phyloP scores from a whole-genome alignment of 2,113 vertebrate species.

The Barnardius zonarius region DNA sequence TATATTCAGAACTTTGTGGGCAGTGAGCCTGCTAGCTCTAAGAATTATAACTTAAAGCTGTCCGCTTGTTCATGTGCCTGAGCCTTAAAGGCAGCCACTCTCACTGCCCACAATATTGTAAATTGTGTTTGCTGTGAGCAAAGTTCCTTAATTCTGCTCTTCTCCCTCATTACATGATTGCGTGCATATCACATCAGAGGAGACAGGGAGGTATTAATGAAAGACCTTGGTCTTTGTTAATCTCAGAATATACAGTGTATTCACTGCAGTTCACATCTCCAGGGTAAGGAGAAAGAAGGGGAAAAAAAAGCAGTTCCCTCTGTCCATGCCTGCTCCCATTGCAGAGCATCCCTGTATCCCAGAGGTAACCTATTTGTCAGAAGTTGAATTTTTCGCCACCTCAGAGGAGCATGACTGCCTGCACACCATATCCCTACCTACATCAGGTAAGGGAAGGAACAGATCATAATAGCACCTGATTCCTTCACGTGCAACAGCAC shows the following conservation, averaged over 20 bases:
- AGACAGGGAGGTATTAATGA: neutral
- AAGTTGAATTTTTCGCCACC: neutral
- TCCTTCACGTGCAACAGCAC: neutral
- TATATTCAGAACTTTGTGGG: neutral
- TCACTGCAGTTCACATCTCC: neutral
- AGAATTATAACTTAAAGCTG: neutral
- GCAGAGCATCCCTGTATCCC: neutral
- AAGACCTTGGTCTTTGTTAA: neutral
- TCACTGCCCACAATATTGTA: neutral
- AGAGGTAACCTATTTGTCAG: neutral
- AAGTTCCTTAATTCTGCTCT: neutral
- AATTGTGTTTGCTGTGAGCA: neutral
- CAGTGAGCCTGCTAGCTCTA: neutral
- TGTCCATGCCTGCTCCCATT: accelerated
- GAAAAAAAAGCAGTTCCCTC: neutral
- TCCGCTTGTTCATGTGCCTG: neutral
- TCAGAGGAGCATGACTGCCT: neutral
- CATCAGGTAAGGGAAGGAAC: neutral
- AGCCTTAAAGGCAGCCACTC: neutral
- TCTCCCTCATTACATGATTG: neutral
- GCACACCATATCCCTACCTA: neutral
- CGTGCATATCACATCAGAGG: neutral
- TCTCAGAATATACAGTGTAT: neutral
- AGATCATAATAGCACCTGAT: neutral
- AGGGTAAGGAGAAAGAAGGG: neutral